Percentiles rank a stretch among this genome's conserved stretches.
Evolutionary conservation across 1,140 invertebrate genomes (phyloP).

Genomic region (Drosophila gunungcola): DNA sequence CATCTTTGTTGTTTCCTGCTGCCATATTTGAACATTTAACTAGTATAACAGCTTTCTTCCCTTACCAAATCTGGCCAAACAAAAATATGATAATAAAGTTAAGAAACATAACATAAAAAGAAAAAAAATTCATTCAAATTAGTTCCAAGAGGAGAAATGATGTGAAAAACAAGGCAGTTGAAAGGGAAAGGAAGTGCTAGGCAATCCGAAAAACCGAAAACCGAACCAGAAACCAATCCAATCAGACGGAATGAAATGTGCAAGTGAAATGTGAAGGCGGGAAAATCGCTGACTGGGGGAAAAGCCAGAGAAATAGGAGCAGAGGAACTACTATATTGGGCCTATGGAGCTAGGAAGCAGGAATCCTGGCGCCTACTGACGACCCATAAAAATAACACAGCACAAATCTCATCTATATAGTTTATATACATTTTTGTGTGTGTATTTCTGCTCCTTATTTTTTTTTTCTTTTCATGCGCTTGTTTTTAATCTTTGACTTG

Average conservation of each 20-base stretch:
- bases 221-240: slow-evolving; percentile 62
- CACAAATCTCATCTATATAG: slow-evolving; percentile 49
- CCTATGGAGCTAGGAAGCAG: slow-evolving; percentile 68
- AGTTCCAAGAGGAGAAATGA: slow-evolving; percentile 51
- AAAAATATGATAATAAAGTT: slow-evolving; percentile 79
- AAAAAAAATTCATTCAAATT: slow-evolving; percentile 73
- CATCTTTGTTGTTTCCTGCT: slow-evolving; percentile 17
- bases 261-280: slow-evolving; percentile 54
- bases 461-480: slow-evolving; percentile 49
- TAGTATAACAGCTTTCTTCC: slow-evolving; percentile 35
- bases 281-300: slow-evolving; percentile 64
- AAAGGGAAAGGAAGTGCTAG: slow-evolving; percentile 40
- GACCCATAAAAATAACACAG: slow-evolving; percentile 76
- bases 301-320: slow-evolving; percentile 18
- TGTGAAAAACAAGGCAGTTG: slow-evolving; percentile 42
- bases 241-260: slow-evolving; percentile 70
- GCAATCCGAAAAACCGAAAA: slow-evolving; percentile 4
- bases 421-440: slow-evolving; percentile 7
- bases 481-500: slow-evolving; percentile 82
- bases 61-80: slow-evolving; percentile 25
- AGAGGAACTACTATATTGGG: slow-evolving; percentile 16
- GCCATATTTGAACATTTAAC: slow-evolving; percentile 41
- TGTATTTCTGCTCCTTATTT: not conserved
- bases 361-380: slow-evolving; percentile 74
- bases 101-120: too few relatives aligned